A percentile compares a stretch with the other conserved stretches of the same genome.
phyloP scores from a whole-genome alignment of 2,888 invertebrate species.

The Clitarchus hookeri region DNA sequence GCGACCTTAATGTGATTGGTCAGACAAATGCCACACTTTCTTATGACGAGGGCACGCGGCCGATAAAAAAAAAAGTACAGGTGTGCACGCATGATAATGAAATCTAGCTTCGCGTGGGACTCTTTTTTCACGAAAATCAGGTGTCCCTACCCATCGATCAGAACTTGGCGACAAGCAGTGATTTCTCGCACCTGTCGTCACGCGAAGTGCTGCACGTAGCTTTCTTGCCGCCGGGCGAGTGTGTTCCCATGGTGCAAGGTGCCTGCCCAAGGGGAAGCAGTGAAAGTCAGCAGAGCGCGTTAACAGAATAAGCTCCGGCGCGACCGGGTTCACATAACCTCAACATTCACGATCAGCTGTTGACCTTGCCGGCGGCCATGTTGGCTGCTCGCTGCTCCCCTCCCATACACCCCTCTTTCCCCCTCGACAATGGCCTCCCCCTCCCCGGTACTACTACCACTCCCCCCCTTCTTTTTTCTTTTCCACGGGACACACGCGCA shows the following conservation, averaged over 20 bases:
- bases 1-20: too few species aligned
- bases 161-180: too few species aligned
- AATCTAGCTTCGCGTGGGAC: too few species aligned
- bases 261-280: not conserved
- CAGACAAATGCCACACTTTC: too few species aligned
- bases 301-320: not conserved
- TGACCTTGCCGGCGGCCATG: slow-evolving; percentile 14
- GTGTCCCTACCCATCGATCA: too few species aligned
- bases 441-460: not conserved
- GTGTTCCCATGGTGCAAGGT: not conserved
- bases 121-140: too few species aligned
- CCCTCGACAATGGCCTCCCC: not conserved
- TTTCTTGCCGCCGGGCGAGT: too few species aligned
- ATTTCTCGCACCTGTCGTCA: too few species aligned
- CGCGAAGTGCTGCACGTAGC: too few species aligned
- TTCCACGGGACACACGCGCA: not conserved
- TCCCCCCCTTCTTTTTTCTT: not conserved
- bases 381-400: not conserved
- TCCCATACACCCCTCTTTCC: not conserved
- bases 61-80: too few species aligned
- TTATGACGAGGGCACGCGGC: too few species aligned
- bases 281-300: not conserved
- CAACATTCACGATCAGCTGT: slow-evolving; percentile 14
- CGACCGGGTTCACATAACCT: slow-evolving; percentile 14
- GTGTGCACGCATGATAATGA: too few species aligned